phyloP scores from a whole-genome alignment of 2,797 vertebrate species.

The Acanthornis magna region DNA sequence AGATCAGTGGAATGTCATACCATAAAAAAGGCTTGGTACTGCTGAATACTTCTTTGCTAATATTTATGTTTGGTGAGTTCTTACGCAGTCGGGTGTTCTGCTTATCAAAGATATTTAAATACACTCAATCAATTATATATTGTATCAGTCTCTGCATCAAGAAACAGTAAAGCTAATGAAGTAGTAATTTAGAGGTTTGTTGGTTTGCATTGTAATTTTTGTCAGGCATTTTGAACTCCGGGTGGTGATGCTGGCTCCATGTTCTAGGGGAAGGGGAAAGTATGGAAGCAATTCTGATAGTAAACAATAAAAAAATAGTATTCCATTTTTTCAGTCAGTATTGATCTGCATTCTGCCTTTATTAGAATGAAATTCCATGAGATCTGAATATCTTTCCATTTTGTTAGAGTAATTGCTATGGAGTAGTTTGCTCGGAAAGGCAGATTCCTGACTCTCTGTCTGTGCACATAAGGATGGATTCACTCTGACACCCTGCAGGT shows the following conservation, averaged over 20 bases:
- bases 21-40: not conserved
- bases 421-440: not conserved
- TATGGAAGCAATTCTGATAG: not conserved
- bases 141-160: not conserved
- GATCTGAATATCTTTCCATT: not conserved
- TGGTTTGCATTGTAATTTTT: not conserved
- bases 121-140: not conserved
- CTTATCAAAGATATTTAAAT: not conserved
- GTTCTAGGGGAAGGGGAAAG: not conserved
- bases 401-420: not conserved
- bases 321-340: not conserved
- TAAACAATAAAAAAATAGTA: not conserved
- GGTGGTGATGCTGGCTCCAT: fast-evolving
- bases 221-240: not conserved
- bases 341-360: not conserved
- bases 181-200: not conserved
- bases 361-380: not conserved
- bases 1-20: not conserved
- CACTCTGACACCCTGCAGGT: not conserved
- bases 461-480: not conserved
- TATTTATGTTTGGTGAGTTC: not conserved
- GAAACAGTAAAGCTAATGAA: not conserved
- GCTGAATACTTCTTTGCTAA: not conserved
- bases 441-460: not conserved
- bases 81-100: not conserved